These are phyloP conservation scores for Dascyllus trimaculatus DNA, from an alignment of 2,113 vertebrate genomes.

Conservation along the genomic window DNA sequence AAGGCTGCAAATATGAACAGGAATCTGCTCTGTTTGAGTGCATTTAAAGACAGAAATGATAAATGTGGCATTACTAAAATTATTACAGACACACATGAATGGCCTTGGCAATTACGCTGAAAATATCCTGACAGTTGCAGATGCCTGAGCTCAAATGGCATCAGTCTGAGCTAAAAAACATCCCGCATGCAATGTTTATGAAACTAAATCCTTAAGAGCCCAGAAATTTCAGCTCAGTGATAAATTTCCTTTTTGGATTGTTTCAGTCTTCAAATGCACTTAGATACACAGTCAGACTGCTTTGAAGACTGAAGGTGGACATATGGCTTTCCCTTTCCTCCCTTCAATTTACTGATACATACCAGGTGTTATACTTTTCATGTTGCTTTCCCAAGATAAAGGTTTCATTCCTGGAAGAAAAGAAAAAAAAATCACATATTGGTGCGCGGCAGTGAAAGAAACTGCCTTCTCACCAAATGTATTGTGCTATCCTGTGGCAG, in stretches of 20 bases:
- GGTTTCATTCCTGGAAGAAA: constrained; percentile 49
- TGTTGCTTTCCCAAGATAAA: constrained; percentile 64
- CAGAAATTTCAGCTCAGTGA: constrained; percentile 72
- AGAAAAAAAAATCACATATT: constrained; percentile 4
- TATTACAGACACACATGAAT: constrained; percentile 28
- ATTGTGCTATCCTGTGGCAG: constrained; percentile 51
- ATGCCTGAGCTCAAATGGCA: constrained; percentile 70
- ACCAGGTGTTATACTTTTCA: constrained; percentile 80
- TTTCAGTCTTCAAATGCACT: constrained; percentile 75
- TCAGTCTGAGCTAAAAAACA: constrained; percentile 68
- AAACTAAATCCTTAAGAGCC: constrained; percentile 72
- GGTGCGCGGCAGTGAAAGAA: constrained; percentile 12
- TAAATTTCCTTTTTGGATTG: constrained; percentile 78
- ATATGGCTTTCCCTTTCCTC: constrained; percentile 76
- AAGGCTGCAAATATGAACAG: constrained; percentile 34
- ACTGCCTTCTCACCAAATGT: constrained; percentile 20
- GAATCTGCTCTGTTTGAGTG: constrained; percentile 23
- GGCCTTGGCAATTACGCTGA: constrained; percentile 40
- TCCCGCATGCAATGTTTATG: constrained; percentile 77
- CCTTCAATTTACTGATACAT: constrained; percentile 79
- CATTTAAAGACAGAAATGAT: constrained; percentile 48
- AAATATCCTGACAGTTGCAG: constrained; percentile 65
- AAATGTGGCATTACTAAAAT: constrained; percentile 22
- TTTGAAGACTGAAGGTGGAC: constrained; percentile 79
- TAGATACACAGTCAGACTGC: constrained; percentile 68